A percentile compares a stretch with the other conserved stretches of the same genome.
phyloP scores from a whole-genome alignment of 2,797 vertebrate species.

The Lepilemur ruficaudatus region DNA sequence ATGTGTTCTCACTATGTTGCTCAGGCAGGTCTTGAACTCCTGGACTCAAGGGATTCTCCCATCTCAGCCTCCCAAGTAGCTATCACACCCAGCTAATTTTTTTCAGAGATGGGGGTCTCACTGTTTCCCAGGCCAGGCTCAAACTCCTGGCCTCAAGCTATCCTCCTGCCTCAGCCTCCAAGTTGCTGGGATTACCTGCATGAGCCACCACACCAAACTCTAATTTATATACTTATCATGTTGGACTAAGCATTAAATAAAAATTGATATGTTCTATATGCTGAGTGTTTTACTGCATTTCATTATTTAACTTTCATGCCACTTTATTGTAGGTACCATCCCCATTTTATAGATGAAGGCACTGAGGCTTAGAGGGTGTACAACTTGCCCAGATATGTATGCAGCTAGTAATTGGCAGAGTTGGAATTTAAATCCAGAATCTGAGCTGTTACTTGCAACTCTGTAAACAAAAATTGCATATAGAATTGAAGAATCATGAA shows the following conservation, averaged over 20 bases:
- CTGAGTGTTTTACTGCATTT: not conserved
- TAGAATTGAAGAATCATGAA: not conserved
- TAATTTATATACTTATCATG: not conserved
- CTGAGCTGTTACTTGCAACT: not conserved
- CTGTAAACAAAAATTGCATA: not conserved
- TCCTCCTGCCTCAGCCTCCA: not conserved
- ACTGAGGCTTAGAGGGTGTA: not conserved
- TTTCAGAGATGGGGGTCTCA: not conserved
- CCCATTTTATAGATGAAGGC: not conserved
- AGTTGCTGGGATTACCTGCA: not conserved
- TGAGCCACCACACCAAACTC: not conserved
- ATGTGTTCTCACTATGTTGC: not conserved
- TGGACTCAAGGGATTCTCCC: not conserved
- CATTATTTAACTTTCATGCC: not conserved
- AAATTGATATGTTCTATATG: not conserved
- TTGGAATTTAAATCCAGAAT: conserved; percentile 23
- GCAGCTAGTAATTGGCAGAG: not conserved
- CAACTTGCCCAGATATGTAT: not conserved
- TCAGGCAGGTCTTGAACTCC: not conserved
- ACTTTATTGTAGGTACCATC: not conserved
- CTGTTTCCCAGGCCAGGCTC: not conserved
- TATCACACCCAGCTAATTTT: not conserved
- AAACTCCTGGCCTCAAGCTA: not conserved
- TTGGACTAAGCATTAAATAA: not conserved
- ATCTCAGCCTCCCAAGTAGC: not conserved